These are phyloP conservation scores for Polyergus mexicanus DNA, from an alignment of 1,140 invertebrate genomes.

Conservation along the genomic window DNA sequence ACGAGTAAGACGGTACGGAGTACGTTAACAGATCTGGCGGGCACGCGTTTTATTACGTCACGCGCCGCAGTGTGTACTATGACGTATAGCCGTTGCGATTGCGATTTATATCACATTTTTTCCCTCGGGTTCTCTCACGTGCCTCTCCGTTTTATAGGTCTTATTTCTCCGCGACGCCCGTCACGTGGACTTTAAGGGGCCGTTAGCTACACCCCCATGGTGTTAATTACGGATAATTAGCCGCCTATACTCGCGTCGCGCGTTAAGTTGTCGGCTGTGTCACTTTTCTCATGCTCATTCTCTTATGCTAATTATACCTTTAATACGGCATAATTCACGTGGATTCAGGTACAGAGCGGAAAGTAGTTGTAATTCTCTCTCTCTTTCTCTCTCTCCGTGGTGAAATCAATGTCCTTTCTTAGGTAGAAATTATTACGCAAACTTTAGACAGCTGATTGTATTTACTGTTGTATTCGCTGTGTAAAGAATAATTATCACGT, in stretches of 20 bases:
- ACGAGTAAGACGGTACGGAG: background rate
- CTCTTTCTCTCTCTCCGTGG: background rate
- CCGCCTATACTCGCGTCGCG: background rate
- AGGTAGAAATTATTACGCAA: slow-evolving; percentile 29
- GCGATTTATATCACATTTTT: slow-evolving; percentile 34
- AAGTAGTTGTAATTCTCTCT: slow-evolving; percentile 16
- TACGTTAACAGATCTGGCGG: background rate
- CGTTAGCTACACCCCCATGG: background rate
- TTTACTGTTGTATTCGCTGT: slow-evolving; percentile 71
- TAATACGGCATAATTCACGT: no score
- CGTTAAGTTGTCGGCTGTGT: background rate
- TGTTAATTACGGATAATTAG: slow-evolving; percentile 44
- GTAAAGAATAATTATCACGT: slow-evolving; percentile 79
- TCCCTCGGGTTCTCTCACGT: background rate
- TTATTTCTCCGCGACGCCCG: slow-evolving; percentile 9
- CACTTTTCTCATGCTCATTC: background rate
- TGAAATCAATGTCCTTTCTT: slow-evolving; percentile 1
- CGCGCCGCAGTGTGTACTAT: slow-evolving; percentile 28
- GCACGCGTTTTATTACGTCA: slow-evolving; percentile 60
- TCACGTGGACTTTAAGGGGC: background rate
- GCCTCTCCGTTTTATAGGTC: background rate
- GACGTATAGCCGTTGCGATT: slow-evolving; percentile 34
- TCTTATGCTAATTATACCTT: background rate
- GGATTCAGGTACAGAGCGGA: background rate
- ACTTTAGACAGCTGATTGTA: background rate